Conservation (phyloP, 2,797 vertebrate species). For the Notolabrus celidotus region DNA sequence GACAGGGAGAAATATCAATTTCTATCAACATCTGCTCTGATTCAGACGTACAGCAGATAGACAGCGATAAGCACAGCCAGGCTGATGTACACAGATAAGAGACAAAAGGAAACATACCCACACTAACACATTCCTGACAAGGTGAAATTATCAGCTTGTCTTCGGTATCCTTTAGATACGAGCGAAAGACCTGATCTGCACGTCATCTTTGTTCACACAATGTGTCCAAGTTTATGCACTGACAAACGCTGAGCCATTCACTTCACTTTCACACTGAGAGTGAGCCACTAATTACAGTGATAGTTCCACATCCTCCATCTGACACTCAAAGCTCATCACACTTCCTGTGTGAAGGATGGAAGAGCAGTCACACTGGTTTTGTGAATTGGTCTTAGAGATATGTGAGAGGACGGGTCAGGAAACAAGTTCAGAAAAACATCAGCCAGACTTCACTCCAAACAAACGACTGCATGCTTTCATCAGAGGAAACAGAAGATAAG, state of each 20-base stretch:
- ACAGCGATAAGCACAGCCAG: too few relatives aligned
- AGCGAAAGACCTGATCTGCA: too few relatives aligned
- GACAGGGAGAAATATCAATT: slow-evolving; percentile 22
- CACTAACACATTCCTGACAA: too few relatives aligned
- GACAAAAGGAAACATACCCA: too few relatives aligned
- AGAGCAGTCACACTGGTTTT: neutral
- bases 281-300: neutral
- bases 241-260: neutral
- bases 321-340: neutral
- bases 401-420: too few relatives aligned
- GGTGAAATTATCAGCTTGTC: neutral
- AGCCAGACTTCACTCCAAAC: too few relatives aligned
- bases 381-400: neutral
- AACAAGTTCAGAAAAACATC: too few relatives aligned
- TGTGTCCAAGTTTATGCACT: neutral
- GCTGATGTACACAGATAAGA: slow-evolving; percentile 3
- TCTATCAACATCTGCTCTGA: slow-evolving; percentile 3
- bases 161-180: neutral
- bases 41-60: slow-evolving; percentile 21
- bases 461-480: too few relatives aligned
- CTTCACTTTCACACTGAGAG: neutral
- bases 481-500: too few relatives aligned
- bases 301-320: neutral
- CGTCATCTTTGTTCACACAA: neutral
- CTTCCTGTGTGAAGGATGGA: neutral